Conservation (phyloP, 2,888 invertebrate species). For the Melanargia galathea region DNA sequence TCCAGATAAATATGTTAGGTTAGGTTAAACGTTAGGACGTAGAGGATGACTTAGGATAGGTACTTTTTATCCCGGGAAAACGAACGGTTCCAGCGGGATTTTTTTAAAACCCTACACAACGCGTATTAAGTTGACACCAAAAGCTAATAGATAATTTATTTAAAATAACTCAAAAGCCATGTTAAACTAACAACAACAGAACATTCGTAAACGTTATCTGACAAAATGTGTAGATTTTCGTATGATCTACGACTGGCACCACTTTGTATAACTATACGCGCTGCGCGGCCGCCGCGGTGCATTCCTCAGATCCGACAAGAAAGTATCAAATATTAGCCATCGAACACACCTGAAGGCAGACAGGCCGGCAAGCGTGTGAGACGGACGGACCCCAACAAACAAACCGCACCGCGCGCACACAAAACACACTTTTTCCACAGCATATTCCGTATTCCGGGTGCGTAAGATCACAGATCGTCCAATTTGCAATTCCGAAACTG, state of each 20-base stretch:
- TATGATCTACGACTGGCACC: conserved; percentile 43
- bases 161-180: too few relatives aligned
- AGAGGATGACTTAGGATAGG: too few relatives aligned
- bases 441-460: conserved; percentile 41
- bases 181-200: not conserved
- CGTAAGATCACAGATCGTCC: conserved; percentile 51
- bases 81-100: too few relatives aligned
- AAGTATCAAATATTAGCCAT: conserved; percentile 80
- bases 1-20: too few relatives aligned
- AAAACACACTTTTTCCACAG: conserved; percentile 34
- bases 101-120: too few relatives aligned
- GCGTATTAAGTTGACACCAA: too few relatives aligned
- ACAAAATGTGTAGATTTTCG: conserved; percentile 25
- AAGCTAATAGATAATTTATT: not conserved
- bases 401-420: conserved; percentile 34
- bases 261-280: conserved; percentile 48
- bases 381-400: conserved; percentile 58
- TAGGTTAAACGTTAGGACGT: too few relatives aligned
- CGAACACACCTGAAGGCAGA: conserved; percentile 76
- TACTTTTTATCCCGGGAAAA: too few relatives aligned
- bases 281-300: conserved; percentile 51
- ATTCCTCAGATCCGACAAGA: conserved; percentile 67
- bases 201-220: not conserved
- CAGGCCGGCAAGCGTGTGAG: conserved; percentile 75
- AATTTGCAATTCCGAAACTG: conserved; percentile 40